Conservation (phyloP, 2,113 vertebrate genomes). For the Paratilapia polleni region DNA sequence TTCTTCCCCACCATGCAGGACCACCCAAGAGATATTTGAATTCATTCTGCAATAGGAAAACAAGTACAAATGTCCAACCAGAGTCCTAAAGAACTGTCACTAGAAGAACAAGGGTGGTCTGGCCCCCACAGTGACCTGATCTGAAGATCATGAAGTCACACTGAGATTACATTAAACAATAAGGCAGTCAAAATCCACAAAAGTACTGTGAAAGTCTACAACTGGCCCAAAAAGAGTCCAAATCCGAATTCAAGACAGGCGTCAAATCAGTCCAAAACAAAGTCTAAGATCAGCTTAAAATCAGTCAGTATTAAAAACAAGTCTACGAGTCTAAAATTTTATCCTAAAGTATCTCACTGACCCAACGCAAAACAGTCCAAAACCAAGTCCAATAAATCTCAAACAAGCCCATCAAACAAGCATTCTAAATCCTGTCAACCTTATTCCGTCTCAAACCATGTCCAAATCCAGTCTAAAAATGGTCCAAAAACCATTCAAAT, state of each 20-base stretch:
- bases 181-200: neutral
- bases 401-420: rapidly evolving
- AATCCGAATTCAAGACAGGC: too few species aligned
- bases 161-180: neutral
- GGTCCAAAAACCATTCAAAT: neutral
- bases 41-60: neutral
- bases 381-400: neutral
- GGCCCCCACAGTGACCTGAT: rapidly evolving
- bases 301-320: too few species aligned
- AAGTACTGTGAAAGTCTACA: neutral
- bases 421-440: rapidly evolving
- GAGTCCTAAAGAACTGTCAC: neutral
- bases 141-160: neutral
- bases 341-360: neutral
- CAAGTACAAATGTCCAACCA: neutral
- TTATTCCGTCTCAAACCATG: neutral
- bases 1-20: too few species aligned
- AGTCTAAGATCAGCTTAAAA: too few species aligned
- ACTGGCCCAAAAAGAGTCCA: neutral
- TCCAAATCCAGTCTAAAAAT: neutral
- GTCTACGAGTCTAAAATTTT: too few species aligned
- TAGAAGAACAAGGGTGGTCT: rapidly evolving
- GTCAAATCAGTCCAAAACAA: too few species aligned
- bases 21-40: neutral
- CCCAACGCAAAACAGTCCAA: neutral